phyloP scores from a whole-genome alignment of 2,797 vertebrate genomes.

The Pipistrellus pipistrellus region DNA sequence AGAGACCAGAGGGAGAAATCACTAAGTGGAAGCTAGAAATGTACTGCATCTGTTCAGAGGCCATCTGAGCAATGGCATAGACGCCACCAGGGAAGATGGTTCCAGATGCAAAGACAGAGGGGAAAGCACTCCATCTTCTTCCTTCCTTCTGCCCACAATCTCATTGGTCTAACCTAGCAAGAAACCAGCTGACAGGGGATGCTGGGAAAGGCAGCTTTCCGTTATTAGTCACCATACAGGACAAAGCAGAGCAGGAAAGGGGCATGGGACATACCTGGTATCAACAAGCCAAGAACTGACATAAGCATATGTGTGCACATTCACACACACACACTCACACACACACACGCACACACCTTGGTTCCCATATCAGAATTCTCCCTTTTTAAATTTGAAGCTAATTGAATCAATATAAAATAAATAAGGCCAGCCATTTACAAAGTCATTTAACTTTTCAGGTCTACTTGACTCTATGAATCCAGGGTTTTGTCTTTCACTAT shows the following conservation, averaged over 20 bases:
- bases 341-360: neutral
- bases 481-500: neutral
- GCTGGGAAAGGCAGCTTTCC: neutral
- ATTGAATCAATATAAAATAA: slow-evolving; percentile 25
- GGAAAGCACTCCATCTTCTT: rapidly evolving
- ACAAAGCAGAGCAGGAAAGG: neutral
- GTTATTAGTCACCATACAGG: neutral
- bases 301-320: neutral
- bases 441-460: slow-evolving; percentile 9
- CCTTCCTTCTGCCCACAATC: neutral
- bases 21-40: neutral
- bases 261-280: neutral
- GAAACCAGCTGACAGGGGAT: neutral
- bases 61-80: neutral
- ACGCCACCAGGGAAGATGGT: neutral
- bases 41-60: neutral
- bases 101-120: neutral
- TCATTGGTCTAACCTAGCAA: neutral
- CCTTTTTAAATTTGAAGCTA: slow-evolving; percentile 42
- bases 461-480: neutral
- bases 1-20: neutral
- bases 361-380: neutral
- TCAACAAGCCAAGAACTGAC: neutral
- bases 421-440: neutral
- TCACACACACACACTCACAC: neutral